Conservation (phyloP, 2,797 vertebrate genomes). For the Scleropages formosus region DNA sequence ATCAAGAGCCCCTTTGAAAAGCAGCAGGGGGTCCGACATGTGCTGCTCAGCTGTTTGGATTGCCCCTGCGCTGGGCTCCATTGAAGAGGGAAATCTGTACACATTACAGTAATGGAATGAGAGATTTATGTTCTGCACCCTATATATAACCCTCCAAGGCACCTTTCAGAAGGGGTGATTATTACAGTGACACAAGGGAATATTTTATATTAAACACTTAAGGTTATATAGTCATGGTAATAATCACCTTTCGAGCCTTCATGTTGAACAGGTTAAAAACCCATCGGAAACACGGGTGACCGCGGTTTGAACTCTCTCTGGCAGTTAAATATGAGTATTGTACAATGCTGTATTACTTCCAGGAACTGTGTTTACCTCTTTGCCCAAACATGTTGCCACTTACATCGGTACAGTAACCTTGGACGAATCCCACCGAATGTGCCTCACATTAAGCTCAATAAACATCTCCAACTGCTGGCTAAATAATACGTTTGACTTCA, state of each 20-base stretch:
- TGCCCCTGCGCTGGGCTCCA: slow-evolving; percentile 47
- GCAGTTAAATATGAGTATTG: slow-evolving; percentile 29
- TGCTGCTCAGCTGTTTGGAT: slow-evolving; percentile 79
- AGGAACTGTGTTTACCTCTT: slow-evolving; percentile 23
- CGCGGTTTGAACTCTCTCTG: slow-evolving; percentile 46
- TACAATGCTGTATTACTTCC: slow-evolving; percentile 36
- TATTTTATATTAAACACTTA: slow-evolving; percentile 71
- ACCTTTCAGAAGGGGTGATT: slow-evolving; percentile 73
- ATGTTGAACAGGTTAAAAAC: slow-evolving; percentile 57
- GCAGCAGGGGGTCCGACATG: slow-evolving; percentile 70
- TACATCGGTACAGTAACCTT: slow-evolving; percentile 34
- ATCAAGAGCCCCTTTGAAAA: slow-evolving; percentile 69
- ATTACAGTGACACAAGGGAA: slow-evolving; percentile 70
- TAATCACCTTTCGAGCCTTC: slow-evolving; percentile 72
- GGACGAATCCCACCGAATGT: slow-evolving; percentile 1
- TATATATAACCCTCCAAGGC: slow-evolving; percentile 62
- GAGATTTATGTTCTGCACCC: slow-evolving; percentile 78
- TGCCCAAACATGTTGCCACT: slow-evolving; percentile 34
- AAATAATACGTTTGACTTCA: slow-evolving; percentile 6
- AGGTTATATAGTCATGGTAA: slow-evolving; percentile 66
- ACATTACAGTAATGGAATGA: slow-evolving; percentile 63
- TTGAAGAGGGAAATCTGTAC: slow-evolving; percentile 63
- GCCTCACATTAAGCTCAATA: neutral
- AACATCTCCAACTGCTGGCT: neutral
- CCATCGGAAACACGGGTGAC: slow-evolving; percentile 51